Evolutionary conservation across 2,888 invertebrate genomes (phyloP), one percentile per base, ranked within the genome.

Genomic region (Boloria selene): DNA sequence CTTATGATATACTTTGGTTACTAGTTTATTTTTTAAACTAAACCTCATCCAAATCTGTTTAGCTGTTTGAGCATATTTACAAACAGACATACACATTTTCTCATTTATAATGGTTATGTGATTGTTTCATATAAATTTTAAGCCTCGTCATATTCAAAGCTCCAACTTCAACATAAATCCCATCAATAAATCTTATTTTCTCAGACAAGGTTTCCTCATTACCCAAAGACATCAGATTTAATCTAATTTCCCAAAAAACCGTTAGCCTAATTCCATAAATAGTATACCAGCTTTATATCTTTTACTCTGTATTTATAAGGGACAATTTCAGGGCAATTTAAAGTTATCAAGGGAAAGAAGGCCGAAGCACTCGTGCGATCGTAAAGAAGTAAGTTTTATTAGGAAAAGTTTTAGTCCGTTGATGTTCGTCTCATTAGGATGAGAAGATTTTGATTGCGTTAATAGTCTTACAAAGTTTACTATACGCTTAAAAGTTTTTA

Each of bases 271-370:
- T 38, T 42, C 44, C 44, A 42, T 55, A 7, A 4, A 55, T 55
- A 55, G 22, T 56, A 56, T 45, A 56, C 2, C 3, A 18, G 13
- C 4, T 38, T 38, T 38, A 2, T 44, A 16, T 56, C 45, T 56
- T 45, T 45, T 45, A 22, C 14, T 54, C 38, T 61, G 63, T 61
- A 66, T 68, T 71, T 68, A 58, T 68, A 60, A 63, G 60, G 60
- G 63, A 56, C 59, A 60, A 63, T 65, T 56, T 58, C 64, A 54
- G 62, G 58, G 66, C 67, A 66, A 68, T 70, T 67, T 71, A 65
- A 71, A 71, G 62, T 68, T 71, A 69, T 68, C 64, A 63, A 60
- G 65, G 50, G 54, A 66, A 64, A 38, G 31, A 58, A 64, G 62
- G 64, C 54, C 58, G 45, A 47, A 52, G 64, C 47, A 6, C 59